These are phyloP conservation scores for honey bee (Apis mellifera) DNA, from an alignment of 1,140 invertebrate genomes.

Conservation along the genomic window DNA sequence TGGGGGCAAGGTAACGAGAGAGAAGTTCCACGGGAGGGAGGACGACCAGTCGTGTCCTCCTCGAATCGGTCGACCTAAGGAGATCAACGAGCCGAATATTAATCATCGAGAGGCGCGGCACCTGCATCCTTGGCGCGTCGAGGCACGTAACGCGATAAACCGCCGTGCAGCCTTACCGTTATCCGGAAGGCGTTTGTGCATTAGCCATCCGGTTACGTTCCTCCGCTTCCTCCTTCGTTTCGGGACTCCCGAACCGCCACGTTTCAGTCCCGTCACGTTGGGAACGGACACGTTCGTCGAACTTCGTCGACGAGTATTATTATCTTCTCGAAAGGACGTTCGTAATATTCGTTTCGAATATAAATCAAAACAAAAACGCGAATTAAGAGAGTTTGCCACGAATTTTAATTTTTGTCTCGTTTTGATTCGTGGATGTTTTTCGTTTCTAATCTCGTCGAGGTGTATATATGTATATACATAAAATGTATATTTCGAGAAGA, in stretches of 20 bases:
- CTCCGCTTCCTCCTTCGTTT: constrained; percentile 32
- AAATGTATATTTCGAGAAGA: too few species aligned
- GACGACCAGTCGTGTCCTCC: constrained; percentile 48
- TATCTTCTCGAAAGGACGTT: too few species aligned
- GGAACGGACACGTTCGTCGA: neutral
- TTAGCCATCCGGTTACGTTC: constrained; percentile 47
- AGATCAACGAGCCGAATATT: constrained; percentile 61
- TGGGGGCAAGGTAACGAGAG: constrained; percentile 37
- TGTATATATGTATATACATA: too few species aligned
- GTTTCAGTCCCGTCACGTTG: constrained; percentile 23
- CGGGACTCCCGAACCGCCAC: neutral
- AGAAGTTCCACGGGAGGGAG: constrained; percentile 28
- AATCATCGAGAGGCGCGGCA: constrained; percentile 49
- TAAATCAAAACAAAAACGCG: too few species aligned
- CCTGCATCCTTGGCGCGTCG: constrained; percentile 58
- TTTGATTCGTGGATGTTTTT: too few species aligned
- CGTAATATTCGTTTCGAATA: too few species aligned
- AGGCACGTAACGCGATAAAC: constrained; percentile 59
- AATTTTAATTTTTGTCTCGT: too few species aligned
- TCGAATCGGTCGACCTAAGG: constrained; percentile 42
- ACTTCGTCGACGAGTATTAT: too few species aligned
- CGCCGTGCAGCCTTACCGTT: constrained; percentile 70
- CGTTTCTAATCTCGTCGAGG: too few species aligned
- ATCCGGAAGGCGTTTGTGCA: constrained; percentile 70
- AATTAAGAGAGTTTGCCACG: too few species aligned